Evolutionary conservation across 1,140 invertebrate genomes (phyloP), one percentile per base, ranked within the genome.

Genomic region (Cydia pomonella): DNA sequence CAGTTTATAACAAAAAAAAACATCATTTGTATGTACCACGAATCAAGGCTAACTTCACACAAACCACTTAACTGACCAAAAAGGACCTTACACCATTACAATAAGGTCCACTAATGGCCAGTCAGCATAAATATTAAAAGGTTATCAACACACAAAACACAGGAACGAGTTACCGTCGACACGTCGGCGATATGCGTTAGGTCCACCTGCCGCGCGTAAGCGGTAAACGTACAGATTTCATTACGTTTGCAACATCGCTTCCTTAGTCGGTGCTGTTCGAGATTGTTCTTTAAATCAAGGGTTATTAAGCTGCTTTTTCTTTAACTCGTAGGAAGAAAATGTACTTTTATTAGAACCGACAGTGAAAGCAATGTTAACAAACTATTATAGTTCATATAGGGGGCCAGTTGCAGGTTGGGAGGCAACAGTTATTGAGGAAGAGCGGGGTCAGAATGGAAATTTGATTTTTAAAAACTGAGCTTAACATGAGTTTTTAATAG

Each of bases 171-270:
- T 92, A 92, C 91, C 91, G 83, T 91, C 82, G 85, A 85, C 86
- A 87, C 84, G 89, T 88, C 79, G 89, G 82, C 87, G 87, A 81
- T 90, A 92, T 89, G 83, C 87, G 90, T 90, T 93, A 93, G 83
- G 92, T 93, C 93, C 93, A 93, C 84, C 93, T 93, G 90, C 86
- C 88, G 86, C 85, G 84, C 83, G 89, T 88, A 90, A 92, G 90
- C 90, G 87, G 87, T 87, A 90, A 92, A 92, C 84, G 79, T 41
- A 80, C 81, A 82, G 77, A 80, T 80, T 82, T 81, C 79, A 79
- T 79, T 44, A 80, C 73, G 47, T 41, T 73, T 63, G 71, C 62
- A 33, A 72, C 27, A 76, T 33, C 50, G 72, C 75, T 12, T 73
- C 62, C 59, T 12, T 63, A 25, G 62, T 69, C 72, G 44, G 63